Base-by-base conservation (phyloP, 2,113 vertebrate genomes). In the Eurypyga helias region DNA sequence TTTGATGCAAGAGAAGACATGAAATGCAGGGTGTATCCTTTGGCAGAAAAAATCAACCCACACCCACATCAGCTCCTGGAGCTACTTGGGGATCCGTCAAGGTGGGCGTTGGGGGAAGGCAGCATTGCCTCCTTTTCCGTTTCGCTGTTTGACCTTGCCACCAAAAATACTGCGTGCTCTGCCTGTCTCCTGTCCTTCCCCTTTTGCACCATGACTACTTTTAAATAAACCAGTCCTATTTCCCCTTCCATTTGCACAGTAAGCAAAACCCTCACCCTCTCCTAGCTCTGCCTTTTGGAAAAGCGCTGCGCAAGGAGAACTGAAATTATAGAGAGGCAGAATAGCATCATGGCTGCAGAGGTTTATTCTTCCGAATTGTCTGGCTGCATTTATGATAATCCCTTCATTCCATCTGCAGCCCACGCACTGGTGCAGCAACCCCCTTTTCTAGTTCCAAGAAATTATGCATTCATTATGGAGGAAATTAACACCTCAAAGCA, bases 401-500 rank as follows among this genome's bases (percentile, higher is more conserved):
- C 87, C 82, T 51, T 90, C 89, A 64, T 94, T 97, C 91, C 90
- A 96, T 92, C 96, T 94, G 79, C 90, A 96, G 92, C 87, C 96
- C 82, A 93, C 34, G 3, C 92, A 62, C 86, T 54, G 92, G 91
- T 94, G 92, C 82, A 96, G 92, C 95, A 96, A 83, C 94, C 89
- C 94, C 97, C 91, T 97, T 97, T 96, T 80, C 87, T 91, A 95
- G 96, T 96, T 98, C 97, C 97, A 98, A 98, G 98, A 98, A 98
- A 98, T 98, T 98, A 98, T 96, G 95, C 96, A 98, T 98, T 98
- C 94, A 71, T 98, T 97, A 98, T 84, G 89, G 96, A 97, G 96
- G 97, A 98, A 98, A 98, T 98, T 98, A 98, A 98, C 98, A 98
- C 98, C 98, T 98, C 97, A 98, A 98, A 98, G 98, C 97, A 98